A percentile compares a stretch with the other conserved stretches of the same genome.
Conservation (phyloP, 1,140 invertebrate species). For the Lepidurus couesii region DNA sequence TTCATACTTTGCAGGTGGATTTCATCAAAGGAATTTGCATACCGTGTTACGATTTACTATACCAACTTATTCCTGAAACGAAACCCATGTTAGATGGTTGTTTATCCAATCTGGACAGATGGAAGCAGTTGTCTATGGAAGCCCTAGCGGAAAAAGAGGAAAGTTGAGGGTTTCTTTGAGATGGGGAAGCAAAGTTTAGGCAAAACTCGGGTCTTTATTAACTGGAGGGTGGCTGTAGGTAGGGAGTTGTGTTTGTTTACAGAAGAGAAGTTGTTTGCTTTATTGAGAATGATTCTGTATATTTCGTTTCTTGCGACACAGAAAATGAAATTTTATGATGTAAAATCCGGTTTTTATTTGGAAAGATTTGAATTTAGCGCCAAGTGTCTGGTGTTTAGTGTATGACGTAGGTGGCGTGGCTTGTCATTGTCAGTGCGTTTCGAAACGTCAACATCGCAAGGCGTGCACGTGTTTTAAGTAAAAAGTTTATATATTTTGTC, state of each 20-base stretch:
- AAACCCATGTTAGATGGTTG: constrained; percentile 63
- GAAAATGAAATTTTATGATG: no score
- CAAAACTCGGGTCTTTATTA: neutral
- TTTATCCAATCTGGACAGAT: constrained; percentile 52
- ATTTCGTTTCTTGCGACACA: no score
- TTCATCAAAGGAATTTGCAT: constrained; percentile 73
- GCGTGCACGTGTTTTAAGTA: neutral
- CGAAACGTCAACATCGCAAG: neutral
- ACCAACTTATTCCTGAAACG: constrained; percentile 62
- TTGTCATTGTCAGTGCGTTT: neutral
- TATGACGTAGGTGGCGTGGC: neutral
- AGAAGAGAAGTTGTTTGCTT: no score
- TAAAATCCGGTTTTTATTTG: no score
- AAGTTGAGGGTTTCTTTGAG: neutral
- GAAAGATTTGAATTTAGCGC: no score
- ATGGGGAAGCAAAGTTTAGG: neutral
- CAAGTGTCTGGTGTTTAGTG: no score
- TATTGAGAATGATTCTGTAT: no score
- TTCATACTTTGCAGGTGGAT: constrained; percentile 54
- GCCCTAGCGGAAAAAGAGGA: neutral
- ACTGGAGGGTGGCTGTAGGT: neutral
- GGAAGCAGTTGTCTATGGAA: constrained; percentile 50
- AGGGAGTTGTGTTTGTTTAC: no score
- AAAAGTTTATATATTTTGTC: neutral
- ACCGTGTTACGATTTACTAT: constrained; percentile 67